A percentile compares a stretch with the other conserved stretches of the same genome.
These are phyloP conservation scores for Saturnia japonica DNA, from an alignment of 2,888 invertebrate species.

Conservation along the genomic window DNA sequence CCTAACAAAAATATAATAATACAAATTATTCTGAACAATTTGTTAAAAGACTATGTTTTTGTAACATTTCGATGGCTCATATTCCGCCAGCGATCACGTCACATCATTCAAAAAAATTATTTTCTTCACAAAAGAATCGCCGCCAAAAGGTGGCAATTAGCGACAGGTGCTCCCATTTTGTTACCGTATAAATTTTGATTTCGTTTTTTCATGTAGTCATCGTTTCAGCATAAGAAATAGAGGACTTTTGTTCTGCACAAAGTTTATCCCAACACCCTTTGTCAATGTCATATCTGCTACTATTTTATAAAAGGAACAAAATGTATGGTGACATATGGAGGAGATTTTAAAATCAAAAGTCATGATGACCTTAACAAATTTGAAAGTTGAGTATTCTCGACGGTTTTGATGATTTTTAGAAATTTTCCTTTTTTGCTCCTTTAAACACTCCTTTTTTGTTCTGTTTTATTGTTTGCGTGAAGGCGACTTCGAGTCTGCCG, in stretches of 20 bases:
- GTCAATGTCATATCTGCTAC: slow-evolving; percentile 76
- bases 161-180: slow-evolving; percentile 74
- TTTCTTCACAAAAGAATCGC: slow-evolving; percentile 57
- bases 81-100: slow-evolving; percentile 17
- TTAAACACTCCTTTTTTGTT: slow-evolving; percentile 49
- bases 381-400: slow-evolving; percentile 30
- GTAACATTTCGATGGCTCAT: slow-evolving; percentile 10
- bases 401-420: slow-evolving; percentile 41
- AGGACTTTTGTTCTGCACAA: slow-evolving; percentile 55
- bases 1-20: background rate
- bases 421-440: slow-evolving; percentile 50
- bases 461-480: slow-evolving; percentile 42
- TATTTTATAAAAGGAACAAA: slow-evolving; percentile 62
- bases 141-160: slow-evolving; percentile 81
- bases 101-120: slow-evolving; percentile 35
- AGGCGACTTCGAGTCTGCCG: slow-evolving; percentile 71
- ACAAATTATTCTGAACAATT: background rate
- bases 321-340: slow-evolving; percentile 74
- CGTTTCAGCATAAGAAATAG: slow-evolving; percentile 36
- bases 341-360: slow-evolving; percentile 50
- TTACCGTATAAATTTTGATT: slow-evolving; percentile 64
- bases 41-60: background rate
- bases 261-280: slow-evolving; percentile 76
- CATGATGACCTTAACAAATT: slow-evolving; percentile 73
- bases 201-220: slow-evolving; percentile 51